These are phyloP conservation scores for Drosophila bocqueti DNA, from an alignment of 1,140 invertebrate species.

Conservation along the genomic window DNA sequence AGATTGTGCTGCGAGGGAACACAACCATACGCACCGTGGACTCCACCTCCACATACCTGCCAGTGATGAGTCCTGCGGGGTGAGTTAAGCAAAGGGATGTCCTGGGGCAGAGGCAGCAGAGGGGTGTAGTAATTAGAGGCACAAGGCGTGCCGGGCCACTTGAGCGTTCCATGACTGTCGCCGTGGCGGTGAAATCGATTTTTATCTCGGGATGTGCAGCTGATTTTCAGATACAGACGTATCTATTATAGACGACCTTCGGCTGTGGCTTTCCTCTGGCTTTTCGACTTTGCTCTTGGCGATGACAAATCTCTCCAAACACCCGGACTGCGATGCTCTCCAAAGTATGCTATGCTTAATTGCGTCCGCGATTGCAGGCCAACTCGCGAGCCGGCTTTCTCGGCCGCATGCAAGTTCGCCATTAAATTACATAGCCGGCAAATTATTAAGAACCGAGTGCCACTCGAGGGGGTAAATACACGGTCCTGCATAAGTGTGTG, in stretches of 20 bases:
- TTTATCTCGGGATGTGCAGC: slow-evolving; percentile 73
- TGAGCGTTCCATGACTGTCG: slow-evolving; percentile 53
- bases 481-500: slow-evolving; percentile 29
- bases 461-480: slow-evolving; percentile 25
- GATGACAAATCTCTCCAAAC: slow-evolving; percentile 54
- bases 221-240: slow-evolving; percentile 54
- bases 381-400: slow-evolving; percentile 28
- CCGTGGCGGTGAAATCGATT: slow-evolving; percentile 60
- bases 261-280: slow-evolving; percentile 24
- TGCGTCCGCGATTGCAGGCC: slow-evolving; percentile 7
- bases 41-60: slow-evolving; percentile 82
- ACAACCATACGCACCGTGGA: slow-evolving; percentile 83
- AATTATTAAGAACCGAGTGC: slow-evolving; percentile 45
- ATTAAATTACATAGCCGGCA: slow-evolving; percentile 56
- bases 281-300: slow-evolving; percentile 4
- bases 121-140: slow-evolving; percentile 8
- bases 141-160: slow-evolving; percentile 53
- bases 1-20: slow-evolving; percentile 81
- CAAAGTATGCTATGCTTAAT: slow-evolving; percentile 25
- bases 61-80: slow-evolving; percentile 63
- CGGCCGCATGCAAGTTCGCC: slow-evolving; percentile 42
- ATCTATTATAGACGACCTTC: slow-evolving; percentile 61
- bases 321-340: slow-evolving; percentile 4
- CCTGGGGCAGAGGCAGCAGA: neutral
- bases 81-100: slow-evolving; percentile 41